Evolutionary conservation across 2,113 vertebrate species (phyloP).

Genomic region (Ictidomys tridecemlineatus): DNA sequence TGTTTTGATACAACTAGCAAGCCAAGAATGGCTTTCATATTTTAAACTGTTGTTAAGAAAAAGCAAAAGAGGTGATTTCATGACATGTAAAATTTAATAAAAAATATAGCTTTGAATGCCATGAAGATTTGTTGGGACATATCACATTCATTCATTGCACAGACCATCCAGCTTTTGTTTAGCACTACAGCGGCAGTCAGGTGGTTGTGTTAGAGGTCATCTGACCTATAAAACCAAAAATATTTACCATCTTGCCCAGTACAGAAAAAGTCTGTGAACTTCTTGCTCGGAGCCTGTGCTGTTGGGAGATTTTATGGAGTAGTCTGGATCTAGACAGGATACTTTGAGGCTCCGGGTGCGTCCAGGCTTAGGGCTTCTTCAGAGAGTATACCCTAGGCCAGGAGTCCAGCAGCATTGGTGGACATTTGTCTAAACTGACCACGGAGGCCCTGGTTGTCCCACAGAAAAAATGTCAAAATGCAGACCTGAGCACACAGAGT

Average conservation of each 20-base stretch:
- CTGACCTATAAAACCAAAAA: background rate
- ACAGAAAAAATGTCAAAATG: background rate
- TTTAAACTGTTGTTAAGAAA: background rate
- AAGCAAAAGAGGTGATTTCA: background rate
- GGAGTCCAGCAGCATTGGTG: fast-evolving
- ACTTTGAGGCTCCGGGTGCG: background rate
- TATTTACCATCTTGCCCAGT: background rate
- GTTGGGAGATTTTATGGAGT: background rate
- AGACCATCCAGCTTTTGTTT: no score
- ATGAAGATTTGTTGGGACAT: background rate
- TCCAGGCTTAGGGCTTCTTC: background rate
- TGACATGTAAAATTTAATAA: background rate
- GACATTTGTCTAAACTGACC: background rate
- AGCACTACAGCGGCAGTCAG: fast-evolving
- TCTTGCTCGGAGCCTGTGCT: background rate
- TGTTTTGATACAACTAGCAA: background rate
- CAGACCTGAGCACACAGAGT: background rate
- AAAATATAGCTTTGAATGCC: background rate
- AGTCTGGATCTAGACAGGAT: background rate
- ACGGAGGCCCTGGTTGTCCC: background rate
- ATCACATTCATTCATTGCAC: background rate
- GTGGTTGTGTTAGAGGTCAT: background rate
- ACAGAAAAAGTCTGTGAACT: background rate
- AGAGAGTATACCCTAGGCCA: background rate
- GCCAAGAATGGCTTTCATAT: background rate